Evolutionary conservation across 2,888 invertebrate species (phyloP), one percentile per base, ranked within the genome.

Genomic region (Crioceris asparagi): DNA sequence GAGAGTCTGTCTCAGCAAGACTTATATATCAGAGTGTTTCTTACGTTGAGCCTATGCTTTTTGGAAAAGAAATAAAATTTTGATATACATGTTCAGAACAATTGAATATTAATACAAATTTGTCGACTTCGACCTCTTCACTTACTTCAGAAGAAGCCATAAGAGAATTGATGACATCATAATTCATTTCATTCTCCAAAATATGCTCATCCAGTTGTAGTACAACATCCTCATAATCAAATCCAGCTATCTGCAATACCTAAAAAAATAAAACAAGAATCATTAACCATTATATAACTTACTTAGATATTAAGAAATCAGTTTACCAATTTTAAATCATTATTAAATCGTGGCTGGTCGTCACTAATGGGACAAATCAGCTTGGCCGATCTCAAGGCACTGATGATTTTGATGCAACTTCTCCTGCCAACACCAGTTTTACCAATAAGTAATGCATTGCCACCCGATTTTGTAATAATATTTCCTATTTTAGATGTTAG

Each of bases 131-230:
- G 27, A 19, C n/a, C 10, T 15, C 21, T 10, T 21, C 6, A 38
- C 66, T 43, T 48, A 69, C 69, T 63, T 90, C 88, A 32, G 90
- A 88, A 34, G 82, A 77, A 31, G 82, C 78, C 29, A 91, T 65
- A 18, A 92, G 66, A 15, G 83, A 80, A 57, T 86, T 84, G 14
- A 87, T 68, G 35, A 82, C 69, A 55, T 85, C 82, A 33, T 86
- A 69, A 55, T 85, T 77, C 17, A 72, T 68, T 5, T 74, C 66
- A 46, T 78, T 74, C 12, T 74, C 67, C 15, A 85, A 66, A 62
- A 88, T 83, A 56, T 80, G 77, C 53, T 92, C 90, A 56, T 92
- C 90, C 7, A 92, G 65, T n/a, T 88, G 55, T 27, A 92, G 65
- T 35, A 83, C 75, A 0, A 79, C 78, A 53, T 79, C 74, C 58